Percentiles rank a stretch among this genome's conserved stretches.
These are phyloP conservation scores for Ophiodon elongatus DNA, from an alignment of 2,113 vertebrate genomes.

Conservation along the genomic window DNA sequence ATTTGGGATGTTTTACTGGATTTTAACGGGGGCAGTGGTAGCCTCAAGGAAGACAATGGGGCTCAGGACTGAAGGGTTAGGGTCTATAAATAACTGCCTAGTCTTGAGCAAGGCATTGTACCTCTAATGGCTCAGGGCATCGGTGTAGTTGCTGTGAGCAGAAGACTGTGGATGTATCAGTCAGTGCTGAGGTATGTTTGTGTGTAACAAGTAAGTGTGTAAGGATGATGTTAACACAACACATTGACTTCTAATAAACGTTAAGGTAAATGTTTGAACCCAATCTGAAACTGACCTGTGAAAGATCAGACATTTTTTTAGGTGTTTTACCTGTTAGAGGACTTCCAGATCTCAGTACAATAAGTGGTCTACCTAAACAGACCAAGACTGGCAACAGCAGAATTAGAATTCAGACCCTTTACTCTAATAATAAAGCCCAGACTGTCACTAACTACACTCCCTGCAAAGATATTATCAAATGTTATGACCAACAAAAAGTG, in stretches of 20 bases:
- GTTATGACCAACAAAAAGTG: too few species aligned
- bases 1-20: slow-evolving; percentile 4
- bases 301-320: not conserved
- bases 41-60: slow-evolving; percentile 18
- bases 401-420: not conserved
- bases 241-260: not conserved
- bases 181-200: not conserved
- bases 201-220: not conserved
- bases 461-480: too few species aligned
- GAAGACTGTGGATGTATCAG: not conserved
- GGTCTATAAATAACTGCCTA: not conserved
- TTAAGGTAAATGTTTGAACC: not conserved
- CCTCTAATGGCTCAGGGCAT: not conserved
- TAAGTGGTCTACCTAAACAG: not conserved
- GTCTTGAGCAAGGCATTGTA: not conserved
- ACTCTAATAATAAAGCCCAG: too few species aligned
- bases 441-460: too few species aligned
- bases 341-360: not conserved
- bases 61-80: slow-evolving; percentile 2
- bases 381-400: not conserved
- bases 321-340: not conserved
- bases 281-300: not conserved
- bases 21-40: slow-evolving; percentile 23
- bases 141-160: not conserved
- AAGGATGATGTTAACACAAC: not conserved